These are phyloP conservation scores for Oxygymnocypris stewartii DNA, from an alignment of 2,113 vertebrate species.

Conservation along the genomic window DNA sequence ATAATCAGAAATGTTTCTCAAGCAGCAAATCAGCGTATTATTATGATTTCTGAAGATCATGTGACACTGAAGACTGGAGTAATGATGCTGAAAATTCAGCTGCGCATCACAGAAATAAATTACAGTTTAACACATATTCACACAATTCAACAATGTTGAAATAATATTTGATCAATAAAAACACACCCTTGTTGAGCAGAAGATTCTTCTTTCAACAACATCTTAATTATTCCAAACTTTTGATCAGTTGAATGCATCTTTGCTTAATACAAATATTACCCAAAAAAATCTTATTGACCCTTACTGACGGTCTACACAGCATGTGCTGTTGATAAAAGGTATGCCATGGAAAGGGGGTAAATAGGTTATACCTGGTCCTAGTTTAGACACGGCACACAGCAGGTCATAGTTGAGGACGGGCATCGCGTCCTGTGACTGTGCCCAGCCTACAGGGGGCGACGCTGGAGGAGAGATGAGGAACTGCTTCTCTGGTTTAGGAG, in stretches of 20 bases:
- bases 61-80: too few relatives aligned
- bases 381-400: constrained; percentile 90
- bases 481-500: constrained; percentile 94
- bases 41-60: background rate
- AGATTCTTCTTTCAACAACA: background rate
- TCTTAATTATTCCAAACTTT: background rate
- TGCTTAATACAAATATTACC: background rate
- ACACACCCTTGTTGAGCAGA: background rate
- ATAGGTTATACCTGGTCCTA: constrained; percentile 85
- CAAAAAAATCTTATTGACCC: too few relatives aligned
- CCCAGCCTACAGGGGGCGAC: constrained; percentile 93
- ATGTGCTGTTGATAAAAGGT: background rate
- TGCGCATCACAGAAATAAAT: too few relatives aligned
- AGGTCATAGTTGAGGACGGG: constrained; percentile 94
- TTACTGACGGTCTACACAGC: background rate
- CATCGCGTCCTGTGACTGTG: constrained; percentile 85
- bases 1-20: too few relatives aligned
- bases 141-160: too few relatives aligned
- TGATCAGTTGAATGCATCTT: background rate
- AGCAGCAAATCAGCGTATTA: background rate
- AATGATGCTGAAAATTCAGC: too few relatives aligned
- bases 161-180: background rate
- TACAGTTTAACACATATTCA: too few relatives aligned
- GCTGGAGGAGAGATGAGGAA: constrained; percentile 94
- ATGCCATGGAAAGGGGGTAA: background rate